Conservation (phyloP, 2,113 vertebrate genomes). For the Osmerus eperlanus region DNA sequence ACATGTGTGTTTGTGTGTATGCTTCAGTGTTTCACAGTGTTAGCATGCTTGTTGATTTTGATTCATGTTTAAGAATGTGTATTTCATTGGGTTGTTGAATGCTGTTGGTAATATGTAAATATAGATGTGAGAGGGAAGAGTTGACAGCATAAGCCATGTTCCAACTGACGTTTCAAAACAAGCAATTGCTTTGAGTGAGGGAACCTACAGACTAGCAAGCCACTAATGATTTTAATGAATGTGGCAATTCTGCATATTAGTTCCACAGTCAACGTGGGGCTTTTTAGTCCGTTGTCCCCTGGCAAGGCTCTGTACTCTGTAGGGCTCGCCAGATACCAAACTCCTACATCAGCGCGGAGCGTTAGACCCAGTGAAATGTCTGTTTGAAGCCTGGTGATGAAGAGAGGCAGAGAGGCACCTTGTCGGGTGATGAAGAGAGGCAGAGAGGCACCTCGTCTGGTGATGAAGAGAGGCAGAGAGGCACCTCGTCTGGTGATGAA, state of each 20-base stretch:
- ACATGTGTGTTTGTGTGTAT: neutral
- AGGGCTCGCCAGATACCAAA: conserved; percentile 20
- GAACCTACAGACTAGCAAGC: neutral
- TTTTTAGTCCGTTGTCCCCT: conserved; percentile 30
- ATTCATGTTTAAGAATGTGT: neutral
- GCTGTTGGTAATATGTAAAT: neutral
- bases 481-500: conserved; percentile 28
- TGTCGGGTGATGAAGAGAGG: neutral
- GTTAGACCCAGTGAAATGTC: conserved; percentile 22
- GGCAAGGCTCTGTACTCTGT: conserved; percentile 22
- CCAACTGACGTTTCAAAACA: conserved; percentile 22
- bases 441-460: conserved; percentile 11
- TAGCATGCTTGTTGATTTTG: no score
- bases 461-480: conserved; percentile 27
- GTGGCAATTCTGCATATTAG: conserved; percentile 27
- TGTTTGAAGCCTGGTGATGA: conserved; percentile 23
- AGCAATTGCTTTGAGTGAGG: conserved; percentile 29
- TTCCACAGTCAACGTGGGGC: conserved; percentile 17
- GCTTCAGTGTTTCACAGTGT: neutral
- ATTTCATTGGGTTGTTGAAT: neutral
- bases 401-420: conserved; percentile 8
- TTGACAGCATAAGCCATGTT: conserved; percentile 11
- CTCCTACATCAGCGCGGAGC: conserved; percentile 34
- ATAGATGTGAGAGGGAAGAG: neutral
- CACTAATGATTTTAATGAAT: conserved; percentile 17